Percentiles rank a stretch among this genome's conserved stretches.
phyloP scores from a whole-genome alignment of 2,113 vertebrate genomes.

The Pithys albifrons region DNA sequence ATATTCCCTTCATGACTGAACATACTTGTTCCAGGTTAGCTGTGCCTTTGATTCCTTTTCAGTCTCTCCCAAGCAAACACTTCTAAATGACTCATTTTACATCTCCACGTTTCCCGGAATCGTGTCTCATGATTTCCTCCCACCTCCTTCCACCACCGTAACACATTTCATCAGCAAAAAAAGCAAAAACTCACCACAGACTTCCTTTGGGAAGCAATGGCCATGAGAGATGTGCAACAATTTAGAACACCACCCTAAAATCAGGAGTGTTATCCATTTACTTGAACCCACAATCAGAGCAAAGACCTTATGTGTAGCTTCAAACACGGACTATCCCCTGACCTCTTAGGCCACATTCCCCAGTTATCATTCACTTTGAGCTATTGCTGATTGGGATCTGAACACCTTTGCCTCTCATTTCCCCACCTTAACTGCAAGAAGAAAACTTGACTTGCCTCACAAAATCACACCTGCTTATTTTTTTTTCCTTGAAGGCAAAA shows the following conservation, averaged over 20 bases:
- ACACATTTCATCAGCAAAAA: neutral
- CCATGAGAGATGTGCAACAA: neutral
- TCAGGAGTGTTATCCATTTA: neutral
- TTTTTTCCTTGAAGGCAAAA: neutral
- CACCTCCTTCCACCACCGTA: neutral
- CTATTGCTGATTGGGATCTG: neutral
- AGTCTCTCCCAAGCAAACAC: neutral
- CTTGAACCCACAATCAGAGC: rapidly evolving
- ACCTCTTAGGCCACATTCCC: neutral
- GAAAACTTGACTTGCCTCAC: neutral
- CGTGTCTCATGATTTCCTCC: constrained; percentile 7
- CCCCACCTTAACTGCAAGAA: neutral
- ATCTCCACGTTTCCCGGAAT: neutral
- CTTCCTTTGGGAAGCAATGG: neutral
- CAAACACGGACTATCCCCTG: neutral
- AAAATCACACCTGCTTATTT: neutral
- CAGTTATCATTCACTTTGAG: neutral
- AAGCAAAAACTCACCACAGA: neutral
- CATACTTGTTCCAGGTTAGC: neutral
- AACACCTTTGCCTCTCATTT: neutral
- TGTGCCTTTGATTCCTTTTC: neutral
- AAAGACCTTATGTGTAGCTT: neutral
- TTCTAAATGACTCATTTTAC: neutral
- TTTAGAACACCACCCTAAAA: neutral
- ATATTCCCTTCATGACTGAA: neutral